Evolutionary conservation across 1,140 invertebrate species (phyloP).

Genomic region (Drosophila trapezifrons): DNA sequence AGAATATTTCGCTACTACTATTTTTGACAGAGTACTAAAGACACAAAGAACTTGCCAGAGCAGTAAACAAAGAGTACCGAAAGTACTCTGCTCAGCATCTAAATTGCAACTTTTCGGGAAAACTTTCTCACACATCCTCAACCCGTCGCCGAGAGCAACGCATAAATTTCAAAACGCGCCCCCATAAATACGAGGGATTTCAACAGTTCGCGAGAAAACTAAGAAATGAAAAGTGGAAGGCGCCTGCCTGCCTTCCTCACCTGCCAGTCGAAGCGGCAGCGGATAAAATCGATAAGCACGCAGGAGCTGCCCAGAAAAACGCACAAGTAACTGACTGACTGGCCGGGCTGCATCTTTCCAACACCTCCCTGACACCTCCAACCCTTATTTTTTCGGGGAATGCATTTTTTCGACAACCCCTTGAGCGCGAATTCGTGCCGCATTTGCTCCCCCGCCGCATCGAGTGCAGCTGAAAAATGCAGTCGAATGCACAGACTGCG

Average conservation of each 20-base stretch:
- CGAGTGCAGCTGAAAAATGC: conserved; percentile 68
- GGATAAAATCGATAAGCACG: conserved; percentile 69
- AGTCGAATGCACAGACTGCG: conserved; percentile 74
- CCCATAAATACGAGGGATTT: conserved; percentile 60
- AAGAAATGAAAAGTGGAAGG: conserved; percentile 5
- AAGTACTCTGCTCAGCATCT: conserved; percentile 39
- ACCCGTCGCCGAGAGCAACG: background rate
- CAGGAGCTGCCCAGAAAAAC: conserved; percentile 22
- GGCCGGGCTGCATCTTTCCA: conserved; percentile 23
- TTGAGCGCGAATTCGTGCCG: conserved; percentile 31
- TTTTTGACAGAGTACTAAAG: background rate
- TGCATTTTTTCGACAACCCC: conserved; percentile 56
- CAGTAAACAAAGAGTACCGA: conserved; percentile 26
- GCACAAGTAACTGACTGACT: conserved; percentile 5
- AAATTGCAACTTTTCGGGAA: conserved; percentile 48
- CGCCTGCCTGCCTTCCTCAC: background rate
- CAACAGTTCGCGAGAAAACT: conserved; percentile 21
- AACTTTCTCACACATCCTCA: conserved; percentile 36
- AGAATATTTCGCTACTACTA: background rate
- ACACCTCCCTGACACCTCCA: background rate
- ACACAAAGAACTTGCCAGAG: background rate
- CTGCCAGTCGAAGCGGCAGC: conserved; percentile 30
- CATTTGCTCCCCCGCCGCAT: conserved; percentile 33
- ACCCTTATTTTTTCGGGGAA: conserved; percentile 9
- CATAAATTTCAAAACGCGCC: conserved; percentile 40